These are phyloP conservation scores for Dinoponera quadriceps DNA, from an alignment of 1,140 invertebrate species.

Conservation along the genomic window DNA sequence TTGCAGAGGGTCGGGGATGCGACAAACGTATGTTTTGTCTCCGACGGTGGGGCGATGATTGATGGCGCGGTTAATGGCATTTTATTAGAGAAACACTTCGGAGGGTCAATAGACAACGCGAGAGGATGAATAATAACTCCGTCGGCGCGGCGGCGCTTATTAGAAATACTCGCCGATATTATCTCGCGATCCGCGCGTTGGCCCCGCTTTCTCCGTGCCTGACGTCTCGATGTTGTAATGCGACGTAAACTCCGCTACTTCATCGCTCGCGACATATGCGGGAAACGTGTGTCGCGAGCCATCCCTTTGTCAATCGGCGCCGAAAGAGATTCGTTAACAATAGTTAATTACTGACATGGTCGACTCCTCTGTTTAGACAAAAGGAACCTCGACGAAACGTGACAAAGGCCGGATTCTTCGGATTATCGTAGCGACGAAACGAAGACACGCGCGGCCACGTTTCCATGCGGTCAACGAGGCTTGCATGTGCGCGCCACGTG, in stretches of 20 bases:
- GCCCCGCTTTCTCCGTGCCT: neutral
- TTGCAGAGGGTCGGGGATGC: conserved; percentile 51
- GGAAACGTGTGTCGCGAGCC: no score
- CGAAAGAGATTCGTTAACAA: neutral
- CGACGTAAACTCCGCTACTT: no score
- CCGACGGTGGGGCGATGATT: conserved; percentile 75
- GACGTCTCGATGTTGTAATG: neutral
- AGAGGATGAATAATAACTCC: conserved; percentile 78
- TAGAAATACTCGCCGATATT: conserved; percentile 72
- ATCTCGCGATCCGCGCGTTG: conserved; percentile 46
- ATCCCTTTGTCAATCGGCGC: no score
- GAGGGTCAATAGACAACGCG: conserved; percentile 76
- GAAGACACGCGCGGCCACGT: neutral
- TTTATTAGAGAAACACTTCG: conserved; percentile 78
- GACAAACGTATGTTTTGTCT: conserved; percentile 76
- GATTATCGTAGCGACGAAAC: conserved; percentile 40
- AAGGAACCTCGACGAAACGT: conserved; percentile 11
- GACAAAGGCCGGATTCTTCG: conserved; percentile 29
- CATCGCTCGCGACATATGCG: no score
- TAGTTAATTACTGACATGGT: neutral
- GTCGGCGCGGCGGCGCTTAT: conserved; percentile 73
- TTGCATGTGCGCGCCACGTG: no score
- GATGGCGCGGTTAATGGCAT: conserved; percentile 79
- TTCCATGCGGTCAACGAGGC: neutral
- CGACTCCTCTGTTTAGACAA: conserved; percentile 20